phyloP scores from a whole-genome alignment of 1,140 invertebrate genomes.

The Hydropsyche tenuis region DNA sequence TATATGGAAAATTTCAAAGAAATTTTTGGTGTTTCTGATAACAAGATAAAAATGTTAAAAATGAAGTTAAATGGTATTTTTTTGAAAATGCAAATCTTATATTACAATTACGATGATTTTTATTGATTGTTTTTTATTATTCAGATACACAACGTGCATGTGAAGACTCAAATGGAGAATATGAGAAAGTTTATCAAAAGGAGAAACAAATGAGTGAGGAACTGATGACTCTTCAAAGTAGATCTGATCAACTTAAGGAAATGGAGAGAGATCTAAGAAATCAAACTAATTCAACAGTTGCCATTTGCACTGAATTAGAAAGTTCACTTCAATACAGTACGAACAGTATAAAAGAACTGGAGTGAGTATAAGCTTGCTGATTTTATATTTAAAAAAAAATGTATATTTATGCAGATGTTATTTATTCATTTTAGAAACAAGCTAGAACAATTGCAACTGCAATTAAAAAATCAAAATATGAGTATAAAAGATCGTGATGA shows the following conservation, averaged over 20 bases:
- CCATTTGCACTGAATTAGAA: background rate
- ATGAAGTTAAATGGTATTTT: background rate
- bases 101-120: background rate
- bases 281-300: background rate
- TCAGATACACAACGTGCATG: background rate
- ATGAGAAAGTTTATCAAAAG: background rate
- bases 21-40: background rate
- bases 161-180: background rate
- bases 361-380: slow-evolving; percentile 7
- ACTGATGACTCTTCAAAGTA: background rate
- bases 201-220: background rate
- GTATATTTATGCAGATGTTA: background rate
- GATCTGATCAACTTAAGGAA: slow-evolving; percentile 1
- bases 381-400: background rate
- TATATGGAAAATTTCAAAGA: slow-evolving; percentile 30
- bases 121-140: slow-evolving; percentile 23
- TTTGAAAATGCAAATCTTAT: background rate
- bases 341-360: background rate
- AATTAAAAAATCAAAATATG: slow-evolving; percentile 7
- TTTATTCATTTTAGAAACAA: slow-evolving; percentile 16
- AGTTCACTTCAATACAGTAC: background rate
- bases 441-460: background rate
- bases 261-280: background rate
- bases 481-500: slow-evolving; percentile 5
- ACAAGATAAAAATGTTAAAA: background rate